A percentile compares a stretch with the other conserved stretches of the same genome.
phyloP scores from a whole-genome alignment of 2,888 invertebrate species.

The Amorpha juglandis region DNA sequence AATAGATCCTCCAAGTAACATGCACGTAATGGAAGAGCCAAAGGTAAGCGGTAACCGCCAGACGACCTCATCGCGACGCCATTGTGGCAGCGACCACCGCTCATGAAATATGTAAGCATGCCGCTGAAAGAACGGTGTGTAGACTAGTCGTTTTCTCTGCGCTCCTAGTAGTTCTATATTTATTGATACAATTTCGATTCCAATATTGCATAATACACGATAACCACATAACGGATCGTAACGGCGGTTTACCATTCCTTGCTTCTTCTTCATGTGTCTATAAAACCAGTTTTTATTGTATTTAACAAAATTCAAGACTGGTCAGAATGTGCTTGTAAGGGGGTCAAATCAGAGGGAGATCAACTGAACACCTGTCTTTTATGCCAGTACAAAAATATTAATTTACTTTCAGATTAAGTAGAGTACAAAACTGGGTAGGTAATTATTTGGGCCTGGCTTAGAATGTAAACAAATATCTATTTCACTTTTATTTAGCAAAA shows the following conservation, averaged over 20 bases:
- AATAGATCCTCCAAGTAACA: conserved; percentile 12
- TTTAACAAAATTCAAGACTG: conserved; percentile 53
- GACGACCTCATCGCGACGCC: conserved; percentile 78
- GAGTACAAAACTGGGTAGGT: not conserved
- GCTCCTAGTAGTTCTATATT: conserved; percentile 41
- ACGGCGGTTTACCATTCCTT: conserved; percentile 39
- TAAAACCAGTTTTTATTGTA: conserved; percentile 63
- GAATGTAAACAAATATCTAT: too few relatives aligned
- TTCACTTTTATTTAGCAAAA: too few relatives aligned
- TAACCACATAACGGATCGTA: conserved; percentile 43
- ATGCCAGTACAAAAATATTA: not conserved
- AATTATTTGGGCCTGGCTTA: too few relatives aligned
- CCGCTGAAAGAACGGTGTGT: conserved; percentile 70
- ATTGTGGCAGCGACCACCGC: conserved; percentile 72
- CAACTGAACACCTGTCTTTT: not conserved
- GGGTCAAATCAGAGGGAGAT: conserved; percentile 30
- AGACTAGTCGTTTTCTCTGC: conserved; percentile 40
- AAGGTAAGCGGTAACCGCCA: conserved; percentile 63
- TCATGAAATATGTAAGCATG: conserved; percentile 80
- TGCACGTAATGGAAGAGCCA: conserved; percentile 36
- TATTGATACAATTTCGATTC: conserved; percentile 40
- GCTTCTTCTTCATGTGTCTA: conserved; percentile 28
- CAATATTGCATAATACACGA: conserved; percentile 31
- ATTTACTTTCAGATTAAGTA: not conserved
- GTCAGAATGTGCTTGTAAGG: conserved; percentile 46